Base-by-base conservation (phyloP, 1,140 invertebrate species). In the Megathymus violae region DNA sequence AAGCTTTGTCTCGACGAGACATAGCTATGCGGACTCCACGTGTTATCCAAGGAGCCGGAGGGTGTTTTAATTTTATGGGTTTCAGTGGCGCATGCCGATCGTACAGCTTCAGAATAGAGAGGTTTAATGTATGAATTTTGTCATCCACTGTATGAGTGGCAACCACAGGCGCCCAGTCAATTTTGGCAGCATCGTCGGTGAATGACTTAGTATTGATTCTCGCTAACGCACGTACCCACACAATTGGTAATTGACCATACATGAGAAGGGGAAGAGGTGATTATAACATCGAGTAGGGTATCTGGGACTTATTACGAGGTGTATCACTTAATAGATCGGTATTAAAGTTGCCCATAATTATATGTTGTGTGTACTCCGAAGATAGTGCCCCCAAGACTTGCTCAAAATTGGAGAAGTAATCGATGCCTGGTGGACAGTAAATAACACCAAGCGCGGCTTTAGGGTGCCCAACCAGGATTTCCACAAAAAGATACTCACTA, bases 301-400 rank as follows among this genome's bases (percentile, higher is more conserved):
- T 60, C 50, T 11, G 22, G n/a, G 6, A 27, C 47, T 38, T 10
- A 16, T 59, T 60, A 4, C 58, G 48, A 7, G 11, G 25, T 1
- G 50, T 40, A 25, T 38, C 47, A 47, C 22, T 61, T 0, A 44
- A 15, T 11, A 66, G 9, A 15, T 60, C 60, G 11, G 67, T 70
- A 14, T 73, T 69, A 10, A 73, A 64, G 22, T 73, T 67, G 15
- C 64, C 62, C 48, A 71, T 54, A 4, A 69, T 62, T 13, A 74
- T 62, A 3, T 43, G 5, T 41, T 74, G 64, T 11, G 15, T 19
- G 36, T 66, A 69, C n/a, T 40, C 36, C 3, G 69, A 38, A 19
- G 22, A 50, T 0, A 67, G 7, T 1, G 34, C 13, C 31, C 67
- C 69, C 2, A 74, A 31, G 6, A 62, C 13, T n/a, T 27, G 25